Conservation (phyloP, 2,113 vertebrate species). For the Heptranchias perlo region DNA sequence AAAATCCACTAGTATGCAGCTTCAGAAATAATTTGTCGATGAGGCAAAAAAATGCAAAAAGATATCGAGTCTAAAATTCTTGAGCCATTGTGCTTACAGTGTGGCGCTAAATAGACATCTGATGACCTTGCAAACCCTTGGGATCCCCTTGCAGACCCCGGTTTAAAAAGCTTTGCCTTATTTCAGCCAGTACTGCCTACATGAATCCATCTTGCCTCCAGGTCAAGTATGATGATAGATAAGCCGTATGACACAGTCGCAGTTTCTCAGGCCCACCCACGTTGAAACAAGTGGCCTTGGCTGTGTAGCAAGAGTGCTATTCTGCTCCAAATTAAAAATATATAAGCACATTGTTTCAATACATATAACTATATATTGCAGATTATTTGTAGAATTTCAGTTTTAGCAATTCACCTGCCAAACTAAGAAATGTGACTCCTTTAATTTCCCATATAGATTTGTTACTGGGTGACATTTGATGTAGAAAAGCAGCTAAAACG, state of each 20-base stretch:
- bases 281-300: not conserved
- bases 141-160: not conserved
- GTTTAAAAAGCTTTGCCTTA: slow-evolving; percentile 10
- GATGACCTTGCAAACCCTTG: not conserved
- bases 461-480: slow-evolving; percentile 23
- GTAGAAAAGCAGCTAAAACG: not conserved
- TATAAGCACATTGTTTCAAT: slow-evolving; percentile 7
- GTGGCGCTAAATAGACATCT: slow-evolving; percentile 12
- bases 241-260: not conserved
- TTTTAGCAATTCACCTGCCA: slow-evolving; percentile 27
- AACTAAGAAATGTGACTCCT: slow-evolving; percentile 25
- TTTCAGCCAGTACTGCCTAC: slow-evolving; percentile 15
- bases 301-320: not conserved
- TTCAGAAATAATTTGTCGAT: not conserved
- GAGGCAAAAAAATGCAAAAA: not conserved
- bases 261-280: slow-evolving; percentile 19
- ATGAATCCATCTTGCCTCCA: not conserved
- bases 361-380: not conserved
- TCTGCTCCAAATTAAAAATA: slow-evolving; percentile 12
- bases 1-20: not conserved
- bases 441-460: slow-evolving; percentile 36
- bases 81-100: not conserved
- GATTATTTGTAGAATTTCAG: slow-evolving; percentile 23
- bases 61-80: not conserved
- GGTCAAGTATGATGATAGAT: slow-evolving; percentile 31